phyloP scores from a whole-genome alignment of 1,140 invertebrate species.

The Bombus pascuorum region DNA sequence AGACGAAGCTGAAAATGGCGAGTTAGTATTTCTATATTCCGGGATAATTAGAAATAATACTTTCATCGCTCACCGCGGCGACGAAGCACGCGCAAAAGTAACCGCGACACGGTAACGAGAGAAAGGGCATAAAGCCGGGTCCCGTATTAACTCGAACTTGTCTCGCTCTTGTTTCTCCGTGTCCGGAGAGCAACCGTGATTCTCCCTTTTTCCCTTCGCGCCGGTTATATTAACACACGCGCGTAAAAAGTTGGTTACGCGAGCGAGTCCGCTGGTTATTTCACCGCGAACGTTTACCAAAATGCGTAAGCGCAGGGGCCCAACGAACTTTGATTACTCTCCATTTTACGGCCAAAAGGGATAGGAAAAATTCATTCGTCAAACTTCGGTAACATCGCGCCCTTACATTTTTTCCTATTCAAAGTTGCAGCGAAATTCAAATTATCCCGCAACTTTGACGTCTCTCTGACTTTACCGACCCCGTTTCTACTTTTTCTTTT shows the following conservation, averaged over 20 bases:
- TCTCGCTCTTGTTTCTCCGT: slow-evolving; percentile 47
- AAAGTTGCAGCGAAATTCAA: too few species aligned
- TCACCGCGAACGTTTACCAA: slow-evolving; percentile 33
- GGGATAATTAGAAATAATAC: slow-evolving; percentile 63
- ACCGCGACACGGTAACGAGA: neutral
- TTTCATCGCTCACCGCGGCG: slow-evolving; percentile 34
- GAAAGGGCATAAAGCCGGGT: slow-evolving; percentile 42
- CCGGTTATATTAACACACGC: slow-evolving; percentile 22
- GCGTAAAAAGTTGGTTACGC: slow-evolving; percentile 47
- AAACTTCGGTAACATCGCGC: too few species aligned
- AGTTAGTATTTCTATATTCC: slow-evolving; percentile 51
- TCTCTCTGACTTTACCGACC: too few species aligned
- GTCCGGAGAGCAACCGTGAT: neutral
- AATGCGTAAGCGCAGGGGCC: neutral
- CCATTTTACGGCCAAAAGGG: neutral
- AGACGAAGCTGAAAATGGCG: slow-evolving; percentile 36
- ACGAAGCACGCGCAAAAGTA: slow-evolving; percentile 31
- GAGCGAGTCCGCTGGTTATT: neutral
- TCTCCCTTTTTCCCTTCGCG: neutral
- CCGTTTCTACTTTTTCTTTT: too few species aligned
- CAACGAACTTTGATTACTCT: neutral
- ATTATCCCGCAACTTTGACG: too few species aligned
- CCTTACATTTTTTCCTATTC: too few species aligned
- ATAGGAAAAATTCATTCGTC: too few species aligned
- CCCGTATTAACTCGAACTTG: slow-evolving; percentile 50